phyloP scores from a whole-genome alignment of 2,797 vertebrate species.

The Novumbra hubbsi region DNA sequence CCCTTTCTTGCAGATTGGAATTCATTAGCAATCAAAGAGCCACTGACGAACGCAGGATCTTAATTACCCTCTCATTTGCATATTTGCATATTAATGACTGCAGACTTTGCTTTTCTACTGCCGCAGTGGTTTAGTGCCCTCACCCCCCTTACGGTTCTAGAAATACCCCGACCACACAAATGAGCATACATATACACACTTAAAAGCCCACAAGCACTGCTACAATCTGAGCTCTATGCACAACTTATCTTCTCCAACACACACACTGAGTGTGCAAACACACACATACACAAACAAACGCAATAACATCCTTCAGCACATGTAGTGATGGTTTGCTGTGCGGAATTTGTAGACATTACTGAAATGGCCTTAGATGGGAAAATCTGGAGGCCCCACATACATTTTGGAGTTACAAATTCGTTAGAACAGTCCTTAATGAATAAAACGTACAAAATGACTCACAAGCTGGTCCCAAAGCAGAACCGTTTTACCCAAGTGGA shows the following conservation, averaged over 20 bases:
- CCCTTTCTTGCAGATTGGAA: constrained; percentile 79
- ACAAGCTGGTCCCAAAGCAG: too few relatives aligned
- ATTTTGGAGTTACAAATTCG: too few relatives aligned
- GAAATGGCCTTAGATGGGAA: background rate
- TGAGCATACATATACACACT: background rate
- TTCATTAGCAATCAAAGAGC: constrained; percentile 86
- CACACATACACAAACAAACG: background rate
- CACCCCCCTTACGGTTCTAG: constrained; percentile 31
- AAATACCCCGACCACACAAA: constrained; percentile 31
- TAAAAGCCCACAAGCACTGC: background rate
- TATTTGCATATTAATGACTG: constrained; percentile 96
- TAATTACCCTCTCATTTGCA: constrained; percentile 95
- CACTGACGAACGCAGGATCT: constrained; percentile 82
- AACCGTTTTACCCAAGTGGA: too few relatives aligned
- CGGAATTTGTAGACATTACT: background rate
- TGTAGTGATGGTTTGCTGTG: background rate
- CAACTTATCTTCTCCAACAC: constrained; percentile 27
- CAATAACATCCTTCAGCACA: background rate
- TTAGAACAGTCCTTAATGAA: too few relatives aligned
- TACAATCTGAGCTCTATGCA: constrained; percentile 17
- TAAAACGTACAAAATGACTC: too few relatives aligned
- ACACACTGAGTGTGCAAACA: background rate
- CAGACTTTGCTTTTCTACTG: constrained; percentile 80
- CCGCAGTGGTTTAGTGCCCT: constrained; percentile 66
- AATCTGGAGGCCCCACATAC: too few relatives aligned